Percentiles rank a stretch among this genome's conserved stretches.
Conservation (phyloP, 2,113 vertebrate species). For the Ophthalmolycus amberensis region DNA sequence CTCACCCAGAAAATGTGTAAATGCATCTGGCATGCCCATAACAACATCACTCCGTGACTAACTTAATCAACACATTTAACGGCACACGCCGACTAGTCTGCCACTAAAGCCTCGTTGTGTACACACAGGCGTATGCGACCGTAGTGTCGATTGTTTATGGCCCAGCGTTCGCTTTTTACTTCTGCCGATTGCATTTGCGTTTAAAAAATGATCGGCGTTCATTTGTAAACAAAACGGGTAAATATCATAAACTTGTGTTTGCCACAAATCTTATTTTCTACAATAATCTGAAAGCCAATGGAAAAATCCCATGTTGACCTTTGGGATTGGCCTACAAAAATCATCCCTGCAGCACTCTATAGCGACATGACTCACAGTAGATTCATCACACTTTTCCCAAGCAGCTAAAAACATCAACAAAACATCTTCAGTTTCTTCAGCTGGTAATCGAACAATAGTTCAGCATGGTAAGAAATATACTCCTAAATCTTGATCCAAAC, state of each 20-base stretch:
- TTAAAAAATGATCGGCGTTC: background rate
- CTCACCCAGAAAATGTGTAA: too few relatives aligned
- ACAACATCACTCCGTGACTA: too few relatives aligned
- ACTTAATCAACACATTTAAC: too few relatives aligned
- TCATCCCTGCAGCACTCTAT: background rate
- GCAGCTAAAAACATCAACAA: background rate
- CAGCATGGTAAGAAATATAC: background rate
- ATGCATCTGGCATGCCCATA: too few relatives aligned
- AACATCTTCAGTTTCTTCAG: constrained; percentile 1
- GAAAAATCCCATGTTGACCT: background rate
- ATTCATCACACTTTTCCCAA: background rate
- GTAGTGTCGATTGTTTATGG: background rate
- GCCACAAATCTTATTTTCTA: background rate
- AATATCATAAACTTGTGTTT: background rate
- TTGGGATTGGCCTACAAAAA: background rate
- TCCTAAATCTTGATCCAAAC: background rate
- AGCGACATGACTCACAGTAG: background rate
- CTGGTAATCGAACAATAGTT: background rate
- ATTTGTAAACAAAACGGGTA: background rate
- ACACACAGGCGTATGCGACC: too few relatives aligned
- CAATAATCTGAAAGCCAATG: background rate
- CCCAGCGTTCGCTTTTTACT: background rate
- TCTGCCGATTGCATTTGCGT: background rate
- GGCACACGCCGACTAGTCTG: background rate
- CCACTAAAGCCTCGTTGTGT: background rate